Base-by-base conservation (phyloP, 2,113 vertebrate genomes). In the Coturnix japonica region DNA sequence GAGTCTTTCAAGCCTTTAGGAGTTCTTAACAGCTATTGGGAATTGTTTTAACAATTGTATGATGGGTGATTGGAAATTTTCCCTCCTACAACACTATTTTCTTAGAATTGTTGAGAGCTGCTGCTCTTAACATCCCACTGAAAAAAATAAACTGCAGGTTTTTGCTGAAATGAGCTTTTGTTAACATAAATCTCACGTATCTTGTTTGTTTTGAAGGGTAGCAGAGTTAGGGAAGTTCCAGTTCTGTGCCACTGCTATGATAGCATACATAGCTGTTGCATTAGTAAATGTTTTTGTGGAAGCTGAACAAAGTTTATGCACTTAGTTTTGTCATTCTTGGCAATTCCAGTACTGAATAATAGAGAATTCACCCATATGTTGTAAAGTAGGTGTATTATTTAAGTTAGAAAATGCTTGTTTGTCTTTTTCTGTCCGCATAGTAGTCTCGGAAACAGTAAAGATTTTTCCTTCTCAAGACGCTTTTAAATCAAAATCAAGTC, bases 301-400 rank as follows among this genome's bases (percentile, higher is more conserved):
- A 79, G 70, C 57, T 64, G 71, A 61, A 51, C 57, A 69, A 56
- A 81, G 84, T 31, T 57, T 81, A 46, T 87, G 49, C 91, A 54
- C 49, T 63, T 67, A 21, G 5, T 63, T 79, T 31, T 70, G 67
- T 92, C 79, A 56, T 95, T 91, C 67, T 92, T 94, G 67, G 79
- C 81, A 92, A 14, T 26, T 21, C 51, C 41, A 73, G 9, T 35
- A 69, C 23, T 73, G 71, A 73, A 53, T 67, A 67, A 85, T 57
- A 53, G 59, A 47, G 54, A 73, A 57, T 85, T 78, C 10, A 49
- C n/a, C 22, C 31, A 16, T 44, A 39, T 44, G 28, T 11, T 14
- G 4, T 88, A 47, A 81, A 81, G 43, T 31, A 61, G 23, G 17
- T 73, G 25, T 60, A 37, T 59, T 89, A 91, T 87, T 61, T 14